phyloP scores from a whole-genome alignment of 2,888 invertebrate species.

The Ophion costatus region DNA sequence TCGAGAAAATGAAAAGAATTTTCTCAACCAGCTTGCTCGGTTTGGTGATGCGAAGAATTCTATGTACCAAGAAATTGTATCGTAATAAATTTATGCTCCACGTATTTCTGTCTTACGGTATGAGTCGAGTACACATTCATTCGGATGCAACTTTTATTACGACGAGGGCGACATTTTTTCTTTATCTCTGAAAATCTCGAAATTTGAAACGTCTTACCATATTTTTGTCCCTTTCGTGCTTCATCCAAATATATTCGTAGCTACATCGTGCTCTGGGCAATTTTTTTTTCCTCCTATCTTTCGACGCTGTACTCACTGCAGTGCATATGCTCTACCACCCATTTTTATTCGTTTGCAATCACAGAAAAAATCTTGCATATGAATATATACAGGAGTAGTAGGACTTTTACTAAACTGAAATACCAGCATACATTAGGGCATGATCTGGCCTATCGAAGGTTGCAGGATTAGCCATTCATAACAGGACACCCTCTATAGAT shows the following conservation, averaged over 20 bases:
- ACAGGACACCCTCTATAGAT: no score
- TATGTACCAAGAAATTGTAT: not conserved
- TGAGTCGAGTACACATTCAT: not conserved
- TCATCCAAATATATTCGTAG: not conserved
- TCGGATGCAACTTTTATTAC: not conserved
- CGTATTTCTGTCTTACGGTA: not conserved
- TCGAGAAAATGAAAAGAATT: conserved; percentile 13
- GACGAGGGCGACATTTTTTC: not conserved
- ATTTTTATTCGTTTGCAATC: conserved; percentile 27
- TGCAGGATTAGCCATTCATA: no score
- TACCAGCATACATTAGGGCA: no score
- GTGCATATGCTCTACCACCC: conserved; percentile 24
- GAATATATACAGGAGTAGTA: not conserved
- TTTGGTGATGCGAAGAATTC: conserved; percentile 13
- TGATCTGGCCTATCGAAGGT: no score
- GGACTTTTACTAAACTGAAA: no score
- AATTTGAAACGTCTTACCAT: not conserved
- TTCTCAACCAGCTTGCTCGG: not conserved
- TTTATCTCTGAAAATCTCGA: not conserved
- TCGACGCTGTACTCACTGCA: conserved; percentile 23
- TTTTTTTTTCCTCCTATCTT: not conserved
- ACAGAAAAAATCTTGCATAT: not conserved
- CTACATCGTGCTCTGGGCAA: not conserved
- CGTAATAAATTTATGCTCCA: conserved; percentile 8
- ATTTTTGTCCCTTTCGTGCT: not conserved